These are phyloP conservation scores for Nasonia oneida DNA, from an alignment of 2,888 invertebrate species.

Conservation along the genomic window DNA sequence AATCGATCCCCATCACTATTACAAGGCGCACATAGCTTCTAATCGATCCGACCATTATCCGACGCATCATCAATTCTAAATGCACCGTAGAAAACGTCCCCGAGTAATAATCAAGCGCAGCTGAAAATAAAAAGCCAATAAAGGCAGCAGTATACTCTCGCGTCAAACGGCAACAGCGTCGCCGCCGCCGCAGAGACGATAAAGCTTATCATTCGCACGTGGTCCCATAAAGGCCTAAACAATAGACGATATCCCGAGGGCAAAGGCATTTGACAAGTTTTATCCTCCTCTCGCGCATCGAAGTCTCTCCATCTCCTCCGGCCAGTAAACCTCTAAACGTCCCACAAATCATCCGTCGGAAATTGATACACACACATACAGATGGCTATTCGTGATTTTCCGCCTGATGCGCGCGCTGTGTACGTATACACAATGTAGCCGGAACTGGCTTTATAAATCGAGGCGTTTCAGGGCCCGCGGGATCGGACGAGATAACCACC, in stretches of 20 bases:
- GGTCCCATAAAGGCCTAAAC: neutral
- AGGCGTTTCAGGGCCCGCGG: slow-evolving; percentile 36
- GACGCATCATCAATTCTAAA: no score
- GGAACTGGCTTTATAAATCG: slow-evolving; percentile 38
- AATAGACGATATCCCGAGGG: neutral
- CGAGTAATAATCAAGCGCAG: neutral
- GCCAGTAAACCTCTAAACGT: slow-evolving; percentile 33
- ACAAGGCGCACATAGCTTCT: no score
- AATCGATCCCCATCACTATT: no score
- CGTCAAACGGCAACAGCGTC: neutral
- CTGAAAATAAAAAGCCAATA: neutral
- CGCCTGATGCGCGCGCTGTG: neutral
- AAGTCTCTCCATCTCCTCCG: slow-evolving; percentile 8
- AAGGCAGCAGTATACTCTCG: no score
- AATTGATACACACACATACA: slow-evolving; percentile 16
- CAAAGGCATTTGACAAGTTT: slow-evolving; percentile 16
- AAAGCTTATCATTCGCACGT: neutral
- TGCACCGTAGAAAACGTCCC: no score
- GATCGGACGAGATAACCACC: neutral
- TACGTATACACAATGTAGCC: neutral
- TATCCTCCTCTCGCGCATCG: slow-evolving; percentile 28
- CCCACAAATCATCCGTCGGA: neutral
- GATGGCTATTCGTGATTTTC: neutral
- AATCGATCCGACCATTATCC: no score
- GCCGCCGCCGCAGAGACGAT: neutral